These are phyloP conservation scores for Micromussa lordhowensis DNA, from an alignment of 92 coral and sea anemone genomes.

Conservation along the genomic window DNA sequence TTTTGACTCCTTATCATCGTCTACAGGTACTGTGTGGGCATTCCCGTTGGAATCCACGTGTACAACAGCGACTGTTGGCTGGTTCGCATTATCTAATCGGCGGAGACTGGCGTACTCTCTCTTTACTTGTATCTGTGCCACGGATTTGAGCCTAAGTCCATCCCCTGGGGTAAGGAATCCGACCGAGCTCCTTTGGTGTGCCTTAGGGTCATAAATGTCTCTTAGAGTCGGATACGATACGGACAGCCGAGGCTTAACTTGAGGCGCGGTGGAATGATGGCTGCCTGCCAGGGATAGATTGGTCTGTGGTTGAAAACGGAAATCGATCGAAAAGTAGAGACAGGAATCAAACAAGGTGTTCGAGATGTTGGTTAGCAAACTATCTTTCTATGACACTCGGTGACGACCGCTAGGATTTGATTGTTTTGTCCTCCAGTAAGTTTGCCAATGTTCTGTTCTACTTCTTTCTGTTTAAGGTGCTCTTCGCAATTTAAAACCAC, in stretches of 20 bases:
- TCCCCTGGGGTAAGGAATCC: slow-evolving; percentile 50
- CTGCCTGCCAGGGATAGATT: slow-evolving; percentile 83
- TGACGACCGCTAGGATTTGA: not conserved
- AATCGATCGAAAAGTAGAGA: slow-evolving; percentile 33
- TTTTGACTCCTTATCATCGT: slow-evolving; percentile 27
- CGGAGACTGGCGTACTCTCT: slow-evolving; percentile 82
- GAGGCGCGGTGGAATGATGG: slow-evolving; percentile 60
- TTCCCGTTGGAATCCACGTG: slow-evolving; percentile 81
- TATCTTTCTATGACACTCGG: not conserved
- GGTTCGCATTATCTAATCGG: slow-evolving; percentile 61
- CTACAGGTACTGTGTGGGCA: slow-evolving; percentile 51
- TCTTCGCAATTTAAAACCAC: not conserved
- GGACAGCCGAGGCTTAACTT: slow-evolving; percentile 82
- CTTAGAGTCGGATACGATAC: slow-evolving; percentile 88
- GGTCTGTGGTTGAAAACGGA: slow-evolving; percentile 54
- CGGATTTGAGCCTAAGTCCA: slow-evolving; percentile 90
- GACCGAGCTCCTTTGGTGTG: slow-evolving; percentile 73
- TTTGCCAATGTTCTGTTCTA: not conserved
- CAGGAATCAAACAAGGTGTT: not conserved
- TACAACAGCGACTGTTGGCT: slow-evolving; percentile 50
- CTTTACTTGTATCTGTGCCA: slow-evolving; percentile 88
- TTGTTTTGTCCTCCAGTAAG: not conserved
- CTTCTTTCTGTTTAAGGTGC: not conserved
- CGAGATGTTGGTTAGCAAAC: not conserved
- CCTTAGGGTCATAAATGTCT: slow-evolving; percentile 79